phyloP scores from a whole-genome alignment of 2,797 vertebrate species.

The Carapus acus region DNA sequence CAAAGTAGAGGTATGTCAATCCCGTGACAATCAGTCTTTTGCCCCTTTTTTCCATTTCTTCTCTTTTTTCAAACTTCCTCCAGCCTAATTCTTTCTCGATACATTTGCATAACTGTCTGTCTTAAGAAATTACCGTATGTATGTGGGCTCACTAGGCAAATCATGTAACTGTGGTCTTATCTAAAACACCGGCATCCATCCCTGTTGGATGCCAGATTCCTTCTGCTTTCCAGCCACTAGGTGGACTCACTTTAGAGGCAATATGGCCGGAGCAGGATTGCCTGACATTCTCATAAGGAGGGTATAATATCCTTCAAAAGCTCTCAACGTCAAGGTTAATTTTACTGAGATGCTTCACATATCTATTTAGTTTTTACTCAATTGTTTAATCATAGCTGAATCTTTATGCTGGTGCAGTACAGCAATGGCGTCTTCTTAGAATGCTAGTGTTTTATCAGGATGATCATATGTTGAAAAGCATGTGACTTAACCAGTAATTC shows the following conservation, averaged over 20 bases:
- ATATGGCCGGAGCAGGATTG: not conserved
- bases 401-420: too few relatives aligned
- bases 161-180: not conserved
- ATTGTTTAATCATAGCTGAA: too few relatives aligned
- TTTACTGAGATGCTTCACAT: constrained; percentile 33
- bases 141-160: not conserved
- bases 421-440: too few relatives aligned
- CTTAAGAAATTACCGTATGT: not conserved
- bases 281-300: constrained; percentile 38
- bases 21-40: constrained; percentile 17
- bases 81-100: too few relatives aligned
- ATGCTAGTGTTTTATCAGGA: constrained; percentile 1
- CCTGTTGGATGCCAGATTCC: not conserved
- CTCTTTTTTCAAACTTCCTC: not conserved
- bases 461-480: not conserved
- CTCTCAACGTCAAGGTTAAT: constrained; percentile 41
- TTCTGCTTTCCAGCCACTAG: constrained; percentile 42
- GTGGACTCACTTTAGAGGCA: constrained; percentile 36
- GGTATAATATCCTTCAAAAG: constrained; percentile 35
- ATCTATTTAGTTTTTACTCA: too few relatives aligned
- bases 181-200: not conserved
- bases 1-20: constrained; percentile 33
- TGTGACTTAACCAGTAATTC: not conserved
- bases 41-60: not conserved
- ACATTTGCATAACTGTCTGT: not conserved